Conservation (phyloP, 2,888 invertebrate species). For the Leucozona laternaria region DNA sequence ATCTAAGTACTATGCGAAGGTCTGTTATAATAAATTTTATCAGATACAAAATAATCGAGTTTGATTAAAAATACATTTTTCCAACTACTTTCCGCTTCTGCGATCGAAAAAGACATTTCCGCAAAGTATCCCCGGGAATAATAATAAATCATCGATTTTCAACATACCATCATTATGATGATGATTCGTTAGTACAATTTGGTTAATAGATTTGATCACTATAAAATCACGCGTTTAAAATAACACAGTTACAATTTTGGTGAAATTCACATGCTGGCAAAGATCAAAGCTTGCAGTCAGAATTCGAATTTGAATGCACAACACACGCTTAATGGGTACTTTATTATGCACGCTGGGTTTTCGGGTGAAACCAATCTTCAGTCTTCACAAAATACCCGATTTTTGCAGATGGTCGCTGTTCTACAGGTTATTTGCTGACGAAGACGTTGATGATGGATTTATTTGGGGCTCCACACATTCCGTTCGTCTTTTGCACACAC, state of each 20-base stretch:
- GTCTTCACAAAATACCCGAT: constrained; percentile 40
- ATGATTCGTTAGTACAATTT: too few relatives aligned
- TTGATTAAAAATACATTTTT: too few relatives aligned
- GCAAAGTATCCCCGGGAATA: too few relatives aligned
- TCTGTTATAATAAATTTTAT: too few relatives aligned
- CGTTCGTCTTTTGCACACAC: constrained; percentile 48
- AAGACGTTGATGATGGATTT: constrained; percentile 27
- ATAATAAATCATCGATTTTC: too few relatives aligned
- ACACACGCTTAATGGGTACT: constrained; percentile 51
- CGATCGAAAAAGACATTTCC: too few relatives aligned
- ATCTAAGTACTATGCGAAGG: too few relatives aligned
- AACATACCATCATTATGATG: too few relatives aligned
- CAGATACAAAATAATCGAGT: too few relatives aligned
- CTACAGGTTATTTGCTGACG: constrained; percentile 16
- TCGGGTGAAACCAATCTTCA: constrained; percentile 68
- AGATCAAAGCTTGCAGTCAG: constrained; percentile 26
- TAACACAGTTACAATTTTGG: not conserved
- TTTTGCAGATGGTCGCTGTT: constrained; percentile 42
- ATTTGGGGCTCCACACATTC: constrained; percentile 55
- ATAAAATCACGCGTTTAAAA: not conserved
- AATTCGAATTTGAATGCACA: constrained; percentile 61
- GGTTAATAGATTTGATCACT: too few relatives aligned
- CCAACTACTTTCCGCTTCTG: too few relatives aligned
- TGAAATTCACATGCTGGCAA: constrained; percentile 6
- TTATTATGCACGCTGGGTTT: constrained; percentile 66